Percentiles rank a stretch among this genome's conserved stretches.
These are phyloP conservation scores for Sinella curviseta DNA, from an alignment of 1,140 invertebrate species.

Conservation along the genomic window DNA sequence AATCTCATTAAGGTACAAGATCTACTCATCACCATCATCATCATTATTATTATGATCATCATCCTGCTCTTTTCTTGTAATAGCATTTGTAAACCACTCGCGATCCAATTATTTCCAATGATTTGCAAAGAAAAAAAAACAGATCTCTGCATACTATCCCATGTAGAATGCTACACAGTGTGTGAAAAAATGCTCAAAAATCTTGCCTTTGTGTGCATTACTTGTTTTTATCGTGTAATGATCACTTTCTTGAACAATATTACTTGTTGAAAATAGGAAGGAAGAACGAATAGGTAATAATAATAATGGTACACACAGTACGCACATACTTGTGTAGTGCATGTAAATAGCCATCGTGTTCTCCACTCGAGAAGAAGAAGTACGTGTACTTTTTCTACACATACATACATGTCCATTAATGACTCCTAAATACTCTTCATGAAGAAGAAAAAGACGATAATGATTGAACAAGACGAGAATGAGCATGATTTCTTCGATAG, in stretches of 20 bases:
- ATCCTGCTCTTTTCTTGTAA: not conserved
- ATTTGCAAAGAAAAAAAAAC: slow-evolving; percentile 16
- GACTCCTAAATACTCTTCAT: slow-evolving; percentile 2
- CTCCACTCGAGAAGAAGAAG: not conserved
- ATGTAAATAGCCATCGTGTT: too few species aligned
- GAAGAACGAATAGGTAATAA: too few species aligned
- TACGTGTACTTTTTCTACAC: not conserved
- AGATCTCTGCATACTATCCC: not conserved
- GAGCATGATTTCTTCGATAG: not conserved
- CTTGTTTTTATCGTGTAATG: not conserved
- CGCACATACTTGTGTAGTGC: not conserved
- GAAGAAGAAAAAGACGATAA: not conserved
- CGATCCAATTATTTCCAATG: slow-evolving; percentile 21
- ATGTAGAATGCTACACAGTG: not conserved
- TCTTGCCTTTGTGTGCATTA: not conserved
- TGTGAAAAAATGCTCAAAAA: not conserved
- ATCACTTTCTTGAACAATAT: not conserved
- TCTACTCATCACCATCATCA: not conserved
- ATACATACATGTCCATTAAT: not conserved
- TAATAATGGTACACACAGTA: not conserved
- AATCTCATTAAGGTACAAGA: slow-evolving; percentile 20
- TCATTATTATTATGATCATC: not conserved
- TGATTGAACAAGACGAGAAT: not conserved
- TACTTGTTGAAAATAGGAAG: not conserved
- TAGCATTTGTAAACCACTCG: not conserved